Percentiles rank a stretch among this genome's conserved stretches.
Conservation (phyloP, 2,888 invertebrate genomes). For the Agonum fuliginosum region DNA sequence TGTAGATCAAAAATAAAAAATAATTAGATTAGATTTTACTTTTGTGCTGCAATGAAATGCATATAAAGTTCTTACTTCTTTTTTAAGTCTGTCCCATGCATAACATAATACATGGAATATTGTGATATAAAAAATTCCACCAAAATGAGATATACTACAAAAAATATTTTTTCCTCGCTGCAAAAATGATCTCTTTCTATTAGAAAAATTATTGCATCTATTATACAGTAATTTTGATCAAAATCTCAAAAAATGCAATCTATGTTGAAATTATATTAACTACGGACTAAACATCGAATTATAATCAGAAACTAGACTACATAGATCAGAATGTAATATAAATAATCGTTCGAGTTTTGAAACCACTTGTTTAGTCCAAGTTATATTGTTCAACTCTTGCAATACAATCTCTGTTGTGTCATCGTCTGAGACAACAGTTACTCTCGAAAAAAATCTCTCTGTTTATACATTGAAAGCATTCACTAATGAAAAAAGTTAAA, state of each 20-base stretch:
- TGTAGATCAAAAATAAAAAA: no score
- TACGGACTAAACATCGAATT: constrained; percentile 27
- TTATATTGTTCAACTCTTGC: no score
- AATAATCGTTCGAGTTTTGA: not conserved
- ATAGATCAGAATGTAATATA: constrained; percentile 35
- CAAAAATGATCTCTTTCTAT: no score
- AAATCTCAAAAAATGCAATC: constrained; percentile 38
- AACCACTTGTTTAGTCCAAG: constrained; percentile 18
- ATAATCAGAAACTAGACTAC: constrained; percentile 10
- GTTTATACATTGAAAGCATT: constrained; percentile 22
- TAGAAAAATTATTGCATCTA: no score
- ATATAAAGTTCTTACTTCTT: constrained; percentile 22
- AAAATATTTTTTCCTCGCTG: no score
- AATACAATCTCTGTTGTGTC: no score
- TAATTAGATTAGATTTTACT: no score
- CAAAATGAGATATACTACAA: no score
- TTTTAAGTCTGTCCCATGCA: constrained; percentile 28
- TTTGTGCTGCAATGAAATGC: no score
- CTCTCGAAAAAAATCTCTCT: not conserved
- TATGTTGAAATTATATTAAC: constrained; percentile 16
- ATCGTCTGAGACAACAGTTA: no score
- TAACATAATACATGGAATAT: constrained; percentile 18
- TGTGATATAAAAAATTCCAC: no score
- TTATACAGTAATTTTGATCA: no score
- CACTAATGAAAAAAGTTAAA: not conserved